Base-by-base conservation (phyloP, 2,888 invertebrate genomes). In the Schizotus pectinicornis region DNA sequence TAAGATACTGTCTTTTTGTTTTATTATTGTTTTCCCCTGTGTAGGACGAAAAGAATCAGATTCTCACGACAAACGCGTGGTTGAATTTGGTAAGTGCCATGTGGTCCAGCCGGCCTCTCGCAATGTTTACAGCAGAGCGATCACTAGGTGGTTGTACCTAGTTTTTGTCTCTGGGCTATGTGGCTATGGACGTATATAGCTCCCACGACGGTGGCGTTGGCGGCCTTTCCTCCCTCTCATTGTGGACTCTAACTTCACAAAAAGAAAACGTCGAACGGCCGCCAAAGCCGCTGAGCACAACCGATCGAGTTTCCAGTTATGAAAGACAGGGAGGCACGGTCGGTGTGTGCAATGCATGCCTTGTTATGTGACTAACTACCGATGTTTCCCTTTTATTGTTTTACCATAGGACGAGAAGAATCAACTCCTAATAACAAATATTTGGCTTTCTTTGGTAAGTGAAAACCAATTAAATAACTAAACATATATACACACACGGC, bases 21-120 rank as follows among this genome's bases (percentile, higher is more conserved):
- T 87, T 84, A 75, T 74, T 71, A 72, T 72, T 76, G 73, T 78
- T 78, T 77, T 77, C 75, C 77, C 77, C 73, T 78, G 77, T 89
- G 82, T 89, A 98, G 97, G 97, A 98, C 85, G 98, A 98, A 89
- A 98, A 97, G 88, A 96, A 95, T 79, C 96, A 96, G 89, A 95
- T 97, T 84, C 90, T 97, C 84, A 94, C 95, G 81, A 95, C 95
- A 83, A 97, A 96, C 87, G 92, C 95, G 83, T 97, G 96, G 96
- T 89, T 96, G 81, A 94, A 95, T 86, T 88, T 96, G 94, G 95
- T 96, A 89, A 94, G 95, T 93, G 85, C 85, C 84, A 77, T 77
- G 77, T 75, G 76, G 76, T 76, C 74, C 73, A 70, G 71, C 68
- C 71, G 73, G 72, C 73, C 73, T 76, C 64, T 74, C 77, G 78